Conservation (phyloP, 1,140 invertebrate species). For the Bombus fervidus region DNA sequence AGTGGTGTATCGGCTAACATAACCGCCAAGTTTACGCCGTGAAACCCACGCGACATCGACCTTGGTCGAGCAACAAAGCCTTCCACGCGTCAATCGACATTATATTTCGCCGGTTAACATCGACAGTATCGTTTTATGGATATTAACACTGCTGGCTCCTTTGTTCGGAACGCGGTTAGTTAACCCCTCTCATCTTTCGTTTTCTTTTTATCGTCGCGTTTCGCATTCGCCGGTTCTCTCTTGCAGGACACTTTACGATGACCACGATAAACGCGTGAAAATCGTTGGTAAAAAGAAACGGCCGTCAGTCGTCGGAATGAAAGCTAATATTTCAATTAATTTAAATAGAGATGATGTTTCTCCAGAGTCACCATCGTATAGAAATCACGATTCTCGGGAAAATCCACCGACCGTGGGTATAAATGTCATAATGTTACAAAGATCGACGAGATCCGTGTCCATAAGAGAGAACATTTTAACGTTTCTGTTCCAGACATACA, state of each 20-base stretch:
- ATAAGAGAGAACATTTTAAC: not conserved
- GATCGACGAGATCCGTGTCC: too few relatives aligned
- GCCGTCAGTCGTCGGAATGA: not conserved
- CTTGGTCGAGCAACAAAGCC: slow-evolving; percentile 50
- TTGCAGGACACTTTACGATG: not conserved
- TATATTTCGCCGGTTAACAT: slow-evolving; percentile 33
- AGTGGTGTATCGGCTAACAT: slow-evolving; percentile 28
- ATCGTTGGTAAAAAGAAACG: not conserved
- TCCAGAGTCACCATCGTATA: not conserved
- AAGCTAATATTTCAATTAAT: slow-evolving; percentile 14
- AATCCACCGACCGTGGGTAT: too few relatives aligned
- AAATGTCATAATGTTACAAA: not conserved
- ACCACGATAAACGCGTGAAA: not conserved
- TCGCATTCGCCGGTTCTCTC: not conserved
- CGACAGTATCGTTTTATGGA: slow-evolving; percentile 21
- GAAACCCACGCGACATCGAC: slow-evolving; percentile 47
- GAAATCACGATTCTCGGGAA: not conserved
- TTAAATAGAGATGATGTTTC: not conserved
- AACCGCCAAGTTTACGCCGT: slow-evolving; percentile 50
- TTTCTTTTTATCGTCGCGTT: not conserved
- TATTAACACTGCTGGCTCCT: slow-evolving; percentile 22
- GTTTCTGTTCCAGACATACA: not conserved
- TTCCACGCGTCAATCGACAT: slow-evolving; percentile 27
- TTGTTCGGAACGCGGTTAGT: not conserved
- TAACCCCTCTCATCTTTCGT: slow-evolving; percentile 8